Evolutionary conservation across 1,140 invertebrate genomes (phyloP), one percentile per base, ranked within the genome.

Genomic region (Oryctes rhinoceros): DNA sequence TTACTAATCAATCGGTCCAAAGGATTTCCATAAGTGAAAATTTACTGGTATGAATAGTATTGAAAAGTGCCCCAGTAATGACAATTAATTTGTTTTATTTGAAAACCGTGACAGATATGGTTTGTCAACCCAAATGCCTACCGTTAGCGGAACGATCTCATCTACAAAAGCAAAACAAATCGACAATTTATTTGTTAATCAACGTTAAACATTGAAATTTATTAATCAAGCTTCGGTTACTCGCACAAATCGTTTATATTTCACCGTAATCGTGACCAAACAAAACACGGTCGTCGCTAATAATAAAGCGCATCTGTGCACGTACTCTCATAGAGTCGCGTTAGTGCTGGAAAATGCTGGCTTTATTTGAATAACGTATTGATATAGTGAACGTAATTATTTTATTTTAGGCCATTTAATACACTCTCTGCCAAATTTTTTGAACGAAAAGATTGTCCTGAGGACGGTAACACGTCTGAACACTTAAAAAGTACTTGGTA

Each of bases 51-150:
- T 18, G 53, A 18, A 18, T 71, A 24, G 35, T 71, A 71, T 35
- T 13, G 7, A 71, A 71, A 71, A 24, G 30, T 71, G 18, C 24
- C 0, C 24, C 35, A 13, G 11, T 71, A 71, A 71, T 71, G 65
- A 71, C 3, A 71, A 71, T 30, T 62, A 62, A 62, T 62, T 71
- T 35, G 65, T 71, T 71, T 71, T 71, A 71, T 71, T 71, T 71
- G 65, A 5, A 35, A 71, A 15, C 24, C 65, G 65, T 35, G 65
- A 71, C 65, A 71, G 65, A 71, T 9, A 71, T 71, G 65, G 65
- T 71, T 71, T 71, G 65, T 71, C 37, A 30, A 71, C 24, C 11
- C 18, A 24, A 30, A 71, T 11, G 65, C 65, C 9, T 71, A 24
- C 35, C 20, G 35, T 71, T 71, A 71, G 24, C 20, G 65, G 7